Base-by-base conservation (phyloP, 2,888 invertebrate genomes). In the Loripinus fragilis region DNA sequence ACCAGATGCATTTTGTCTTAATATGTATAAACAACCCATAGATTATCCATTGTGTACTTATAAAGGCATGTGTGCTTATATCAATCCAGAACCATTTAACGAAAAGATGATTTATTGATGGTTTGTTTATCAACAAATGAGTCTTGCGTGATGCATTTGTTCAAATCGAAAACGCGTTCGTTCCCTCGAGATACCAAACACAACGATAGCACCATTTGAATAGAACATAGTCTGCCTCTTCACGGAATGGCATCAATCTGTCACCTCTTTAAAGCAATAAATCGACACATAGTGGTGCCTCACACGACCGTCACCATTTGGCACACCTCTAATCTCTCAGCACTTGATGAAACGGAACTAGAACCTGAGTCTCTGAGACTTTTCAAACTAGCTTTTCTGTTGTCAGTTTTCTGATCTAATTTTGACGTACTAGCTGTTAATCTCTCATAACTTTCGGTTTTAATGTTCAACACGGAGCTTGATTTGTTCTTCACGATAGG, bases 401-500 rank as follows among this genome's bases (percentile, higher is more conserved):
- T 42, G n/a, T 67, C 38, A 12, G 66, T 71, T n/a, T 17, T 42
- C 75, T 17, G 81, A 20, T 60, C 60, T 23, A 60, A 60, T 20
- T 60, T 60, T 41, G 42, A 42, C 23, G 25, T 45, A 41, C 67
- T 67, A 3, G 45, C 28, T 5, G 45, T 60, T 7, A 79, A 33
- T 70, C 67, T 82, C 33, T 71, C 76, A 42, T 82, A 79, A 25
- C 73, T 67, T 15, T 50, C 71, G 17, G 65, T 42, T 55, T 60
- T 71, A 1, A 76, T 33, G 42, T 83, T 83, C 0, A 74, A 74
- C 41, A 76, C 17, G 69, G 74, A 79, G n/a, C 69, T 79, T n/a
- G 78, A 78, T 41, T 77, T 81, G 33, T 81, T 81, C 64, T 72
- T 71, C 30, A 84, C 84, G 42, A 84, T 84, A 17, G 84, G 84